A percentile compares a stretch with the other conserved stretches of the same genome.
phyloP scores from a whole-genome alignment of 1,140 invertebrate genomes.

The Pristionchus pacificus region DNA sequence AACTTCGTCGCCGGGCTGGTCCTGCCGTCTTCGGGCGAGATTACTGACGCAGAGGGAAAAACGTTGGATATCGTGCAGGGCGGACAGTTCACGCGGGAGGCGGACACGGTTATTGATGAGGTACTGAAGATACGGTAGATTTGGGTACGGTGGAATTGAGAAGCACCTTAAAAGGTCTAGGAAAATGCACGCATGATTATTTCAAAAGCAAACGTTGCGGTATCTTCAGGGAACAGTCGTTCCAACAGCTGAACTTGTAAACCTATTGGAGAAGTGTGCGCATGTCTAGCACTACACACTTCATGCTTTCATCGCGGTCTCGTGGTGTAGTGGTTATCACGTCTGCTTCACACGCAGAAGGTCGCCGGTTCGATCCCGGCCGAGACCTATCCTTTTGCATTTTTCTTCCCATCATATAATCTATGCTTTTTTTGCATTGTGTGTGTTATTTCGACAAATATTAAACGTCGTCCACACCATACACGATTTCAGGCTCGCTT shows the following conservation, averaged over 20 bases:
- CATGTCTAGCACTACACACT: too few relatives aligned
- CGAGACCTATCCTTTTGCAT: too few relatives aligned
- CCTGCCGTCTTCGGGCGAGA: constrained; percentile 32
- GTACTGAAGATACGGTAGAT: too few relatives aligned
- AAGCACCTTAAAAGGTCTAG: too few relatives aligned
- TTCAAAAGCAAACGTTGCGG: not conserved
- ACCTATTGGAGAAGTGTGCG: not conserved
- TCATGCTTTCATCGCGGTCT: too few relatives aligned
- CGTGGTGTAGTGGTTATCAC: not conserved
- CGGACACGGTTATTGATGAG: not conserved
- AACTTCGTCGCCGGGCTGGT: constrained; percentile 26
- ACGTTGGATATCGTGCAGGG: not conserved
- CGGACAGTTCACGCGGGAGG: not conserved
- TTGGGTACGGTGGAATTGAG: too few relatives aligned
- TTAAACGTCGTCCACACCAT: not conserved
- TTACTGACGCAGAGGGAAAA: constrained; percentile 22
- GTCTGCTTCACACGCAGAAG: not conserved
- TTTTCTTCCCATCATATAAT: too few relatives aligned
- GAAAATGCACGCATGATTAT: not conserved
- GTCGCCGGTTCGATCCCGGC: too few relatives aligned
- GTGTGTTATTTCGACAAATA: too few relatives aligned
- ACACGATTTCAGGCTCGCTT: not conserved
- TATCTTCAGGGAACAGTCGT: too few relatives aligned
- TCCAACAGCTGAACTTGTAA: too few relatives aligned
- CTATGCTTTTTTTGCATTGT: too few relatives aligned